These are phyloP conservation scores for Dexiosoma caninum DNA, from an alignment of 2,888 invertebrate species.

Conservation along the genomic window DNA sequence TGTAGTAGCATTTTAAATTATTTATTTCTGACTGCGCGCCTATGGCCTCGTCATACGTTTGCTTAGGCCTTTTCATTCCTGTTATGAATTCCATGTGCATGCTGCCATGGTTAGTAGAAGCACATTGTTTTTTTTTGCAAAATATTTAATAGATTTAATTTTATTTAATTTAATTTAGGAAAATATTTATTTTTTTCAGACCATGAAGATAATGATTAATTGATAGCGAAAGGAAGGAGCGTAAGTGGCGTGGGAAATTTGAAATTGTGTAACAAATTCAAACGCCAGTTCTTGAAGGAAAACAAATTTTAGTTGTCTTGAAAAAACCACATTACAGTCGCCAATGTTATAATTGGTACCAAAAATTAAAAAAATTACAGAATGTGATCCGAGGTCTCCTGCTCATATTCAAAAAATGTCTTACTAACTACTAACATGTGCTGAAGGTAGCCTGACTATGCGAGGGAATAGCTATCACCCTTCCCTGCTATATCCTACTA, in stretches of 20 bases:
- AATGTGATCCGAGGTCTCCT: too few relatives aligned
- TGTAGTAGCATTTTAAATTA: conserved; percentile 15
- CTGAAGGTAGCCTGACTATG: too few relatives aligned
- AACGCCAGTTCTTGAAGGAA: too few relatives aligned
- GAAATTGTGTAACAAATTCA: too few relatives aligned
- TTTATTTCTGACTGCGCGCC: background rate
- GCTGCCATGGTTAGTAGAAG: background rate
- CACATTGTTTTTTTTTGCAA: background rate
- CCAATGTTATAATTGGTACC: too few relatives aligned
- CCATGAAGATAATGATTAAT: conserved; percentile 9
- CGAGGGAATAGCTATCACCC: too few relatives aligned
- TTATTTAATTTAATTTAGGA: conserved; percentile 22
- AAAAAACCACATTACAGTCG: too few relatives aligned
- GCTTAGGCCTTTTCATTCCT: background rate
- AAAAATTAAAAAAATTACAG: too few relatives aligned
- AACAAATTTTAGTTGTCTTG: too few relatives aligned
- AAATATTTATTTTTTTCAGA: conserved; percentile 1
- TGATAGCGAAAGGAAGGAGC: background rate
- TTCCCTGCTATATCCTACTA: too few relatives aligned
- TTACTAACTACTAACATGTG: too few relatives aligned
- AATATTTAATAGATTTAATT: conserved; percentile 20
- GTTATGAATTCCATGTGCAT: background rate
- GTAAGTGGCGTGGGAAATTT: background rate
- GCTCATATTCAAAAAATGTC: too few relatives aligned
- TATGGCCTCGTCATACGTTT: background rate